Evolutionary conservation across 2,888 invertebrate genomes (phyloP), one percentile per base, ranked within the genome.

Genomic region (Nyleta sp.): DNA sequence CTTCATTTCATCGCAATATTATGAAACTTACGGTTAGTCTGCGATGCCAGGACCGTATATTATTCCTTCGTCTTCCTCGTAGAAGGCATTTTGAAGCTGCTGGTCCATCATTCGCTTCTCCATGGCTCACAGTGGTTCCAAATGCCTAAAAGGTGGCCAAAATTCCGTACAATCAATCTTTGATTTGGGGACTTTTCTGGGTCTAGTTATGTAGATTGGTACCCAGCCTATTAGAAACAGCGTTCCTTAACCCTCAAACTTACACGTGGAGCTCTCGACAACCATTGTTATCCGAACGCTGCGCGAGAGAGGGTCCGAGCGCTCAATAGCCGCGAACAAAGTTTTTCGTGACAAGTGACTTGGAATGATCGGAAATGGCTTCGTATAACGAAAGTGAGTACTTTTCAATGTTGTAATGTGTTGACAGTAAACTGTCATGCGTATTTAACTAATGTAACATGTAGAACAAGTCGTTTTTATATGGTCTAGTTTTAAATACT

Each of bases 131-230:
- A 50, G 4, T 50, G 22, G 24, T 50, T 24, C 22, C 28, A 15
- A 50, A 50, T 24, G 15, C 48, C 28, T 11, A 50, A 24, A 46
- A 22, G 46, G 15, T 15, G 15, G 40, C 40, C 15, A 40, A 40
- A 40, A 40, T 7, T 13, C 15, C 15, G n/a, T 40, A 40, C 8
- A 40, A 40, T 40, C 40, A 13, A 15, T 40, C 5, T 40, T 40
- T 40, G 13, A 40, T 40, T 40, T 40, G 15, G 40, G 15, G 40
- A 40, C 15, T 40, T 40, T 40, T 40, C 13, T 5, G n/a, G n/a
- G 15, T 40, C 15, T 40, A 40, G 40, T 40, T 40, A 40, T 40
- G 40, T 40, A 40, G 15, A 13, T 40, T 40, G 15, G 40, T 40
- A 40, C 15, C 40, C 13, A 13, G 15, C 15, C n/a, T 40, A 15